Conservation (phyloP, 2,797 vertebrate species). For the Gymnopithys bicolor region DNA sequence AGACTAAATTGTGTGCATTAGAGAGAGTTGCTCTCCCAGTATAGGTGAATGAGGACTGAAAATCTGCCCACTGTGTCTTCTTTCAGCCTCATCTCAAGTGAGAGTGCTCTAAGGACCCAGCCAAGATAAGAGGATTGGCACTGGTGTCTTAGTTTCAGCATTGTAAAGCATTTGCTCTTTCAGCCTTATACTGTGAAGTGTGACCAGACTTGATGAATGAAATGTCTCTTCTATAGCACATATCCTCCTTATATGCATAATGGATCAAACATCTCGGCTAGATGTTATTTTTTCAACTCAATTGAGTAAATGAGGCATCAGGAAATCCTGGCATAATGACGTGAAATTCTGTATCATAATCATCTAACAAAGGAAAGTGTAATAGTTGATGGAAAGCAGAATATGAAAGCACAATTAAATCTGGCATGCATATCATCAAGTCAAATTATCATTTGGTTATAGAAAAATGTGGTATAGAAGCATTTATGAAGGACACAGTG, state of each 20-base stretch:
- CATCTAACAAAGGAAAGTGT: constrained; percentile 8
- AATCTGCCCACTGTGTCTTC: background rate
- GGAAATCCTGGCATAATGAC: constrained; percentile 27
- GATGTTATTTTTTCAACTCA: background rate
- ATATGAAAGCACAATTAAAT: constrained; percentile 43
- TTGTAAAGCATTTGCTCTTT: background rate
- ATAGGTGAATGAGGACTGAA: background rate
- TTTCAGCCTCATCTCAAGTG: background rate
- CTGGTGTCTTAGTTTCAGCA: background rate
- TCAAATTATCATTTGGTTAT: constrained; percentile 36
- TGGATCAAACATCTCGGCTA: background rate
- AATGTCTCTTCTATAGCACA: background rate
- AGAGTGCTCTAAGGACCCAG: background rate
- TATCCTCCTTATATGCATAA: background rate
- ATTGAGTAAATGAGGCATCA: constrained; percentile 22
- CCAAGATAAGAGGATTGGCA: background rate
- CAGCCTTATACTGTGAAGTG: background rate
- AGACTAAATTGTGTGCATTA: background rate
- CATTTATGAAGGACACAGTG: background rate
- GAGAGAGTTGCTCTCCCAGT: background rate
- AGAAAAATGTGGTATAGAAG: constrained; percentile 9
- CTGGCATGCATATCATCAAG: constrained; percentile 16
- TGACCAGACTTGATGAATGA: background rate
- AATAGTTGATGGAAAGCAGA: constrained; percentile 25
- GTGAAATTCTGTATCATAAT: constrained; percentile 17